Base-by-base conservation (phyloP, 2,797 vertebrate genomes). In the Telmatherina bonti region DNA sequence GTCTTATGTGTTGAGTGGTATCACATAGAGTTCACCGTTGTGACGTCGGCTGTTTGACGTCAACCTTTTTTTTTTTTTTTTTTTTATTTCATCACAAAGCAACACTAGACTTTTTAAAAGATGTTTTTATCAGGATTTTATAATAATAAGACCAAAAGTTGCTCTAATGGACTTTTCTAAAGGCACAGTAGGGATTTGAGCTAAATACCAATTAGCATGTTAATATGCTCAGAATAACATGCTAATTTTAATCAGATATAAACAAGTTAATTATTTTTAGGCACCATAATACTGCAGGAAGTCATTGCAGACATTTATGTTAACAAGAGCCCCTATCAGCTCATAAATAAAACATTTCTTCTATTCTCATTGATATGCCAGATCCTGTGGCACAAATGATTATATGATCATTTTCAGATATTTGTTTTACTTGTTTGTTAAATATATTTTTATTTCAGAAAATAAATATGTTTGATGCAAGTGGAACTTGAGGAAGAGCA, bases 1-100 rank as follows among this genome's bases (percentile, higher is more conserved):
- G 76, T 78, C 79, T 85, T 24, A 13, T 59, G 30, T 72, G 68
- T 64, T 78, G 61, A 72, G 57, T 76, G 51, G 60, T 26, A 41
- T 79, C 78, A 55, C 18, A 55, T 54, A 61, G 26, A 26, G 38
- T n/a, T n/a, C n/a, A n/a, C n/a, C 26, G 22, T 16, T n/a, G 27
- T 65, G 52, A 63, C 66, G 54, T 54, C 1, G 38, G 27, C 45
- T 61, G 18, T 59, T 13, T 52, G 15, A 61, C 64, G 49, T 27
- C 31, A 61, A 38, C 36, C 36, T 45, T 3, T 20, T 56, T 33
- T 45, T 52, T 43, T 51, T 55, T 59, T 73, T 53, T 51, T 36
- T 52, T 52, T 35, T 64, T 10, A 66, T 66, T 18, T 43, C 24
- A 7, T 54, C 3, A 27, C 45, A 7, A 58, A 47, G 41, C 10